A percentile compares a stretch with the other conserved stretches of the same genome.
Conservation (phyloP, 2,113 vertebrate genomes). For the Apodemus speciosus region DNA sequence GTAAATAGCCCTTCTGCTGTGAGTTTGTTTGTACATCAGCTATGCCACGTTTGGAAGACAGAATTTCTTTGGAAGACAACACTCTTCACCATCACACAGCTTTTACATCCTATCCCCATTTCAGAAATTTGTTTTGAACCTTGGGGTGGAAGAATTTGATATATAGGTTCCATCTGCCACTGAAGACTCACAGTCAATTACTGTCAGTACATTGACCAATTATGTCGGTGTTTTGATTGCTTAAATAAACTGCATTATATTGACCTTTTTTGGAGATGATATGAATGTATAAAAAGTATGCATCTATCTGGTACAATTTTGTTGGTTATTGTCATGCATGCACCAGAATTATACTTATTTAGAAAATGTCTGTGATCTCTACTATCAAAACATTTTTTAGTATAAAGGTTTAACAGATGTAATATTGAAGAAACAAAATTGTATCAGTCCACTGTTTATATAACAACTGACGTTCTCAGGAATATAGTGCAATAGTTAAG, state of each 20-base stretch:
- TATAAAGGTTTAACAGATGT: slow-evolving; percentile 7
- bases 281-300: slow-evolving; percentile 50
- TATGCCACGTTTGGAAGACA: neutral
- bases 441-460: slow-evolving; percentile 32
- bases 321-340: slow-evolving; percentile 55
- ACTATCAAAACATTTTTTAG: slow-evolving; percentile 42
- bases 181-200: neutral
- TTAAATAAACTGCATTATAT: slow-evolving; percentile 61
- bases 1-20: neutral
- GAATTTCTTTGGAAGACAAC: neutral
- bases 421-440: slow-evolving; percentile 29
- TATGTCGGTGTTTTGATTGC: neutral
- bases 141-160: neutral
- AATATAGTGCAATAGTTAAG: slow-evolving; percentile 13
- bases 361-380: neutral
- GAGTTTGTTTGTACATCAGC: neutral
- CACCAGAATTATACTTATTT: slow-evolving; percentile 64
- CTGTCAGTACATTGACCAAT: neutral
- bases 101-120: neutral
- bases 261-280: neutral
- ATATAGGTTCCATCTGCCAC: no score
- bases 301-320: slow-evolving; percentile 59
- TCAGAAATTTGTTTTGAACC: neutral
- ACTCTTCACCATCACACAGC: neutral
- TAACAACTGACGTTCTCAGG: slow-evolving; percentile 37